Conservation (phyloP, 1,140 invertebrate species). For the Achroia grisella region DNA sequence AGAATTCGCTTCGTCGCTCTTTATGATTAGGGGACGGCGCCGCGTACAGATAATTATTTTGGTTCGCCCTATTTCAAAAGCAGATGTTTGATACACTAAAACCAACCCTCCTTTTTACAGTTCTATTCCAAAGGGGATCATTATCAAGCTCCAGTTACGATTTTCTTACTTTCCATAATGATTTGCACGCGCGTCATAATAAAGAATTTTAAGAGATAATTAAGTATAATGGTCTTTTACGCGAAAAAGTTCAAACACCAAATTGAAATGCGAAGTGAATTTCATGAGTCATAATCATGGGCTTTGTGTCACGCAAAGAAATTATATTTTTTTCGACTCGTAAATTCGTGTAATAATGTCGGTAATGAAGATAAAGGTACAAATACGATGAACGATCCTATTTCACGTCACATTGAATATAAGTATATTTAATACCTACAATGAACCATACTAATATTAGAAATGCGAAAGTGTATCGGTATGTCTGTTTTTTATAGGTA, state of each 20-base stretch:
- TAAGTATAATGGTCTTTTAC: background rate
- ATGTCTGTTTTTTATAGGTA: no score
- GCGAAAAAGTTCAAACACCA: background rate
- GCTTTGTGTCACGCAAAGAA: conserved; percentile 14
- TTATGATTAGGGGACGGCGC: conserved; percentile 17
- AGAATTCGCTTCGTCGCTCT: conserved; percentile 24
- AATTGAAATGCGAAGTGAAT: conserved; percentile 6
- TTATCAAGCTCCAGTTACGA: conserved; percentile 24
- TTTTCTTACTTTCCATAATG: conserved; percentile 23
- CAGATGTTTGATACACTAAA: conserved; percentile 31
- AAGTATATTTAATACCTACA: no score
- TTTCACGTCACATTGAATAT: background rate
- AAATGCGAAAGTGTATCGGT: no score
- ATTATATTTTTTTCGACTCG: conserved; percentile 11
- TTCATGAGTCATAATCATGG: conserved; percentile 15
- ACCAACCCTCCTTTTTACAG: conserved; percentile 19
- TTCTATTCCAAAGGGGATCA: conserved; percentile 11
- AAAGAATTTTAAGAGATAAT: conserved; percentile 4
- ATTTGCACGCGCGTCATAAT: conserved; percentile 23
- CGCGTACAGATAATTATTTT: conserved; percentile 31
- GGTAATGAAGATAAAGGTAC: conserved; percentile 21
- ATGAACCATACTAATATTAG: no score
- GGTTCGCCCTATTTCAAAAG: conserved; percentile 28
- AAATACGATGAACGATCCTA: conserved; percentile 9
- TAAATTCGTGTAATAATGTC: conserved; percentile 23